Base-by-base conservation (phyloP, 1,140 invertebrate species). In the Mercenaria mercenaria region DNA sequence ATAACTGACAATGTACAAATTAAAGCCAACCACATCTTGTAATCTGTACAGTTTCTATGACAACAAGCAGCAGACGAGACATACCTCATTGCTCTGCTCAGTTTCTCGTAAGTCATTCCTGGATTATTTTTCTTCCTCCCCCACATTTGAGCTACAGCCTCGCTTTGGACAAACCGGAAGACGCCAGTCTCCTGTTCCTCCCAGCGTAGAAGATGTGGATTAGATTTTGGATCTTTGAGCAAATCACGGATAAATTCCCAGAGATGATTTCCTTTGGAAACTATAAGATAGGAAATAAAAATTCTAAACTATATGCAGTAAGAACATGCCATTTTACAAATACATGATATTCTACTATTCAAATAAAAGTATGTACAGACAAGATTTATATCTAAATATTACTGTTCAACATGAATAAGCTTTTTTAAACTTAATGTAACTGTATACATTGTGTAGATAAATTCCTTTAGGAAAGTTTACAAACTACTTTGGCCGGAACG, bases 91-190 rank as follows among this genome's bases (percentile, higher is more conserved):
- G 98, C 98, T 92, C 98, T 95, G 96, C 98, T 98, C 89, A 99
- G 97, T 96, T 99, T 99, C 95, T 99, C 98, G 94, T 99, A 99
- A 26, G 98, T 99, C 98, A 99, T 99, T 94, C 98, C 97, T 39
- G 97, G 97, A 95, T 99, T 99, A 94, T 98, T 97, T 94, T 98
- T 98, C 93, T 96, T 95, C 37, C 97, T 97, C 0, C 98, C 98
- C 98, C 98, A 99, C 87, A 98, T 96, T 93, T 98, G 97, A 0
- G 98, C 98, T 1, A 99, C 98, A 93, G 98, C 97, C 91, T 99
- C 98, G n/a, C 98, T 98, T 92, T 98, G 97, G 0, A 99, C 98
- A 91, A 99, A 99, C 80, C 98, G 97, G 96, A 95, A 99, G 89
- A 98, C 97, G 0, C 98, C 98, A 90, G 97, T 97, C 37, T 97